Percentiles rank a stretch among this genome's conserved stretches.
These are phyloP conservation scores for Amaurobius ferox DNA, from an alignment of 2,888 invertebrate species.

Conservation along the genomic window DNA sequence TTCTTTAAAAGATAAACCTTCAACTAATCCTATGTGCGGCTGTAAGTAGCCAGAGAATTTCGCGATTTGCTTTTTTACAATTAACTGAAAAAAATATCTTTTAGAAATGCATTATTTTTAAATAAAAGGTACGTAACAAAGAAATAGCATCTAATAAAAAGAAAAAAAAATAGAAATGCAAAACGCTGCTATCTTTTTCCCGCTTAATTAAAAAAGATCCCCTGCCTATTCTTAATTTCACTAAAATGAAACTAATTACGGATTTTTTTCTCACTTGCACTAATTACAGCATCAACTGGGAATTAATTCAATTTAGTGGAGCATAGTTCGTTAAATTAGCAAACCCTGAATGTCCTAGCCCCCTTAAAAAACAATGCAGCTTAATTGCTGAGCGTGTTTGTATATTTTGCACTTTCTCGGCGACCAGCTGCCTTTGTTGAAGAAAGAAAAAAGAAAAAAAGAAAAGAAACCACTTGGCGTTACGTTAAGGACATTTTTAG, in stretches of 20 bases:
- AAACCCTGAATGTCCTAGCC: conserved; percentile 20
- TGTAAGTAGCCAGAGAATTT: not conserved
- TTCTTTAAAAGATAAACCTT: not conserved
- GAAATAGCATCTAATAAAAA: conserved; percentile 39
- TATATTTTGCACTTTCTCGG: conserved; percentile 23
- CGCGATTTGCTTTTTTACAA: not conserved
- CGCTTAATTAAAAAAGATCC: conserved; percentile 64
- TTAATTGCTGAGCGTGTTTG: conserved; percentile 15
- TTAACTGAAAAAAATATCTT: not conserved
- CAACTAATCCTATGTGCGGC: not conserved
- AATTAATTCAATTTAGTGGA: conserved; percentile 66
- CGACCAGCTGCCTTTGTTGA: not conserved
- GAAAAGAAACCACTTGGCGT: not conserved
- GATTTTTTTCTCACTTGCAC: conserved; percentile 51
- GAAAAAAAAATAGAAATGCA: conserved; percentile 43
- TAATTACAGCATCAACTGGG: conserved; percentile 63
- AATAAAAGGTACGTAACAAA: conserved; percentile 30
- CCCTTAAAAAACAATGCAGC: conserved; percentile 30
- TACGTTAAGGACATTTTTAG: not conserved
- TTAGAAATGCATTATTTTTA: conserved; percentile 27
- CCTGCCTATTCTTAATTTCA: conserved; percentile 35
- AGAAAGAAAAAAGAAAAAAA: not conserved
- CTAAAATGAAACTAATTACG: conserved; percentile 57
- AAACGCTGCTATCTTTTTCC: conserved; percentile 38
- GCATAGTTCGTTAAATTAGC: conserved; percentile 53